A percentile compares a stretch with the other conserved stretches of the same genome.
Evolutionary conservation across 2,797 vertebrate genomes (phyloP).

Genomic region (Leptatherina wallacei): DNA sequence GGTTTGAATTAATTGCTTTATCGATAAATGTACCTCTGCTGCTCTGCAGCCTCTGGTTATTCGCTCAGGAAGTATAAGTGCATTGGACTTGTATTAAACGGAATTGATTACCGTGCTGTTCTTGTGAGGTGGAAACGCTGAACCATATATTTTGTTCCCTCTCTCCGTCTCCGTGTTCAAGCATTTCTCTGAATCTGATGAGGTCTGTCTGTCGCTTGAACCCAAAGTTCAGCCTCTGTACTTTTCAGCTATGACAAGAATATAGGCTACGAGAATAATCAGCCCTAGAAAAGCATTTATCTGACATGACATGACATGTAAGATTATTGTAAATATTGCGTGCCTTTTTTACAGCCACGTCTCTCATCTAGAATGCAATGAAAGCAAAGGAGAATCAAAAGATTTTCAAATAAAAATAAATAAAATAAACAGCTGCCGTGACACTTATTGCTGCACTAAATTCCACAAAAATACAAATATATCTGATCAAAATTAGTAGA

Average conservation of each 20-base stretch:
- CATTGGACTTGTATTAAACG: conserved; percentile 84
- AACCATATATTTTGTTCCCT: conserved; percentile 66
- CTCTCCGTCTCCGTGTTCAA: conserved; percentile 41
- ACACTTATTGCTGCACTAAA: not conserved
- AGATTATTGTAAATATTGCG: not conserved
- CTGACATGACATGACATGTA: not conserved
- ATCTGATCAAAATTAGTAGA: conserved; percentile 4
- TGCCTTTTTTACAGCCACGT: conserved; percentile 1
- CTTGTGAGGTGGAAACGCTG: conserved; percentile 70
- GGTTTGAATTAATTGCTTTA: conserved; percentile 81
- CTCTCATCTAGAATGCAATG: not conserved
- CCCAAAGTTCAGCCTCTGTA: conserved; percentile 23
- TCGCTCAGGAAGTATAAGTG: conserved; percentile 83
- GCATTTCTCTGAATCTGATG: conserved; percentile 55
- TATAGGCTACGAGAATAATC: not conserved
- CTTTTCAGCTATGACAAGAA: conserved; percentile 18
- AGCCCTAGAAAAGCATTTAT: conserved; percentile 2
- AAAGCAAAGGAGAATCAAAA: conserved; percentile 1
- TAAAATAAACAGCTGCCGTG: not conserved
- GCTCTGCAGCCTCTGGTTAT: conserved; percentile 80
- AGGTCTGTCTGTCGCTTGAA: conserved; percentile 24
- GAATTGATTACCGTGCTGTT: conserved; percentile 82
- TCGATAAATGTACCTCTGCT: conserved; percentile 82
- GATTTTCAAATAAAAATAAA: not conserved
- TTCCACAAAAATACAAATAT: not conserved